Evolutionary conservation across 1,140 invertebrate species (phyloP).

Genomic region (Euwallacea similis): DNA sequence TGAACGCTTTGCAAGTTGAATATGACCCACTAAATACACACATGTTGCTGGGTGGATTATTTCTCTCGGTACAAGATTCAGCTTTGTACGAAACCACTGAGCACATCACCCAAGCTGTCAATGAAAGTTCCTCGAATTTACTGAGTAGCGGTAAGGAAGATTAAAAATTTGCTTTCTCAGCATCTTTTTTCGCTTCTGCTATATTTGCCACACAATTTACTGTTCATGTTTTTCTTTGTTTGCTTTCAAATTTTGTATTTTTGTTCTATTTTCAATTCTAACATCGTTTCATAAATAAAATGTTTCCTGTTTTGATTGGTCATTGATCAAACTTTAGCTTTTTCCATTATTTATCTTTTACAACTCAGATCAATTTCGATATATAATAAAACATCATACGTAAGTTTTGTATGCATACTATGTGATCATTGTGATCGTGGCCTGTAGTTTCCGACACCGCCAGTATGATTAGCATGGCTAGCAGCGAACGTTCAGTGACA

Average conservation of each 20-base stretch:
- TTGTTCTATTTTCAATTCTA: too few relatives aligned
- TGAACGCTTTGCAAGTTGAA: constrained; percentile 84
- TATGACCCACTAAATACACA: constrained; percentile 86
- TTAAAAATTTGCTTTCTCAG: too few relatives aligned
- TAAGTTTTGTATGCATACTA: too few relatives aligned
- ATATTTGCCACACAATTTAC: too few relatives aligned
- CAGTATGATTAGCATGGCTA: constrained; percentile 52
- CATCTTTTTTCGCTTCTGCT: constrained; percentile 13
- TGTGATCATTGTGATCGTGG: constrained; percentile 18
- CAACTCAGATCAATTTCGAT: too few relatives aligned
- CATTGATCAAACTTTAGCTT: too few relatives aligned
- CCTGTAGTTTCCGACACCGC: constrained; percentile 53
- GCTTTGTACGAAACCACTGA: constrained; percentile 75
- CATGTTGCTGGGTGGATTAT: constrained; percentile 80
- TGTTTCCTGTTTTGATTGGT: background rate
- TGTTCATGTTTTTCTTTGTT: constrained; percentile 1
- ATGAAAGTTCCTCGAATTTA: constrained; percentile 65
- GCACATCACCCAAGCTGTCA: constrained; percentile 60
- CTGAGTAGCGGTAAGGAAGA: constrained; percentile 67
- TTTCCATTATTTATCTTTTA: too few relatives aligned
- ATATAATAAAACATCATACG: too few relatives aligned
- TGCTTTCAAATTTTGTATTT: constrained; percentile 9
- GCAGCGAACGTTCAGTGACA: constrained; percentile 48
- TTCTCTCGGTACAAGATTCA: constrained; percentile 81
- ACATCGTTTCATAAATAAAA: background rate